Conservation (phyloP, 2,888 invertebrate species). For the Torymus auratus region DNA sequence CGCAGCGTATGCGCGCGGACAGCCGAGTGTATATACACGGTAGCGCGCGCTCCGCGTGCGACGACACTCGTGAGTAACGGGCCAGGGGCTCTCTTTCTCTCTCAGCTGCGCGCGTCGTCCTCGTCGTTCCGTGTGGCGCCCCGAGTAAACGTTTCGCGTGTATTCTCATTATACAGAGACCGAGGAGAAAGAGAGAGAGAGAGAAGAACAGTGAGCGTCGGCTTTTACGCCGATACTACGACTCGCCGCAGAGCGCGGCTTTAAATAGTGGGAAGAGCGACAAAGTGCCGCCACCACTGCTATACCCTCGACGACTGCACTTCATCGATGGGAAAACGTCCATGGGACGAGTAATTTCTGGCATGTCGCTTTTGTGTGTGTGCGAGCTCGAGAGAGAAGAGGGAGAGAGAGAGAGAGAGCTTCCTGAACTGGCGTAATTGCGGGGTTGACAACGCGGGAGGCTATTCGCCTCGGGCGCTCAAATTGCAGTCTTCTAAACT, state of each 20-base stretch:
- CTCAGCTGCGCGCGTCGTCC: neutral
- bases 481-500: constrained; percentile 12
- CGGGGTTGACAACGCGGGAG: constrained; percentile 20
- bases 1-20: neutral
- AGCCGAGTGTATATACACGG: neutral
- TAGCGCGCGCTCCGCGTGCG: constrained; percentile 29
- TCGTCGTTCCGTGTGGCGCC: constrained; percentile 74
- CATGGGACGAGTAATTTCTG: constrained; percentile 23
- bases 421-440: constrained; percentile 14
- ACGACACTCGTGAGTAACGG: constrained; percentile 70
- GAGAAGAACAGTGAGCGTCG: neutral
- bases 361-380: neutral
- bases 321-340: constrained; percentile 47
- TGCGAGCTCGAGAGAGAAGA: neutral
- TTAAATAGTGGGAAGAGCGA: constrained; percentile 33
- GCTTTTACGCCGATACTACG: neutral
- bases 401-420: too few relatives aligned
- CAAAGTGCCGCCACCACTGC: constrained; percentile 12
- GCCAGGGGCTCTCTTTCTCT: constrained; percentile 44
- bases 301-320: neutral
- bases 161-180: constrained; percentile 66
- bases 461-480: neutral
- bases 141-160: constrained; percentile 70
- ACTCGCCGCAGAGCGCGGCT: neutral
- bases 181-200: neutral